phyloP scores from a whole-genome alignment of 2,113 vertebrate species.

The Mus musculus region DNA sequence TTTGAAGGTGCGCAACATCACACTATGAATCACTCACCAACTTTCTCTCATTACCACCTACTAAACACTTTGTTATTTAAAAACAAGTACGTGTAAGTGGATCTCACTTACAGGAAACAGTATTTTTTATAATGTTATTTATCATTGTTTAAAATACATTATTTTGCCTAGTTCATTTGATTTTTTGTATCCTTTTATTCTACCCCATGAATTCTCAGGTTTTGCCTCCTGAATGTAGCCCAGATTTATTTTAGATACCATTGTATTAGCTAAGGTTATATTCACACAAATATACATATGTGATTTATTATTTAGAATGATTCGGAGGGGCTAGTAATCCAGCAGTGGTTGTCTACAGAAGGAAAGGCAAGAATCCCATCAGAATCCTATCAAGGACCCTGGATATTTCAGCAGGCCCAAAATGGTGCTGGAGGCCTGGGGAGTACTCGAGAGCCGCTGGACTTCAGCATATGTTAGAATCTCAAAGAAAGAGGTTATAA shows the following conservation, averaged over 20 bases:
- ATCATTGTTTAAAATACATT: neutral
- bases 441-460: neutral
- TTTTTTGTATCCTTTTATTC: too few species aligned
- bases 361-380: neutral
- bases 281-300: neutral
- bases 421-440: accelerated
- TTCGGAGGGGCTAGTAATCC: neutral
- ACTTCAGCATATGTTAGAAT: neutral
- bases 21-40: neutral
- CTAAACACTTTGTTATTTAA: neutral
- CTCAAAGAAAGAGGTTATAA: neutral
- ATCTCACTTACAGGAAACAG: neutral
- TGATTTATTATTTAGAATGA: neutral
- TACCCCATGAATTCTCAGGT: too few species aligned
- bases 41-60: neutral
- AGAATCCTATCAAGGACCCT: neutral
- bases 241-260: neutral
- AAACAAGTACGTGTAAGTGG: neutral
- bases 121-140: neutral
- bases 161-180: neutral
- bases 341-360: too few species aligned
- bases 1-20: neutral
- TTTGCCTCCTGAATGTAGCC: neutral
- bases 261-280: neutral
- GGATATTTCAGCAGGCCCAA: neutral